Base-by-base conservation (phyloP, 2,797 vertebrate species). In the Cynodonichthys magdalenae region DNA sequence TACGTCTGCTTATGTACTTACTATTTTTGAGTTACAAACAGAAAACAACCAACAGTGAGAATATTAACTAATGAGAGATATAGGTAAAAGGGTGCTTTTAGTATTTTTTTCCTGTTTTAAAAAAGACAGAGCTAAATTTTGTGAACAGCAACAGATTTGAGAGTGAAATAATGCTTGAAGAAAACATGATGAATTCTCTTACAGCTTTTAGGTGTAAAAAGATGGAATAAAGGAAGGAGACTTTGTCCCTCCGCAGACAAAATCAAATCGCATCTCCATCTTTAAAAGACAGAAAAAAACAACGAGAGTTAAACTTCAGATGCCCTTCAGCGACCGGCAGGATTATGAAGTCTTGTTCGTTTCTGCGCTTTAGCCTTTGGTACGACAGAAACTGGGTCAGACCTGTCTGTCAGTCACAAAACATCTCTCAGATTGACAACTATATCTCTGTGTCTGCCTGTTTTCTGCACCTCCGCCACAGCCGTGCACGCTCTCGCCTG, bases 401-500 rank as follows among this genome's bases (percentile, higher is more conserved):
- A 82, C 75, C 74, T 71, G 81, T 85, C 81, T 87, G 86, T 79
- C 84, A 84, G 82, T 89, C 87, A 85, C 71, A 73, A 76, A 87
- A 82, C 88, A 67, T 79, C 67, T 63, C 53, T 0, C 48, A 85
- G 79, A 82, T 81, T 84, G 86, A 90, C 82, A 76, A 85, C 81
- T 84, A 70, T 77, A 80, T 87, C 80, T 77, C 46, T 17, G 53
- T 29, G 69, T 69, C 71, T 79, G 72, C 48, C 69, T 77, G 70
- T 51, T 53, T 24, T 49, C 66, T 74, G 62, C 73, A 80, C 47
- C 74, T 70, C 73, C 34, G 53, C 59, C 71, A 64, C 71, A 61
- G 59, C 46, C 68, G 11, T 76, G 27, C 65, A 15, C 61, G 11
- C 53, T 58, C 60, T 68, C 4, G 80, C 87, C 82, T 4, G 74